A percentile compares a stretch with the other conserved stretches of the same genome.
phyloP scores from a whole-genome alignment of 2,797 vertebrate genomes.

The Lepus townsendii region DNA sequence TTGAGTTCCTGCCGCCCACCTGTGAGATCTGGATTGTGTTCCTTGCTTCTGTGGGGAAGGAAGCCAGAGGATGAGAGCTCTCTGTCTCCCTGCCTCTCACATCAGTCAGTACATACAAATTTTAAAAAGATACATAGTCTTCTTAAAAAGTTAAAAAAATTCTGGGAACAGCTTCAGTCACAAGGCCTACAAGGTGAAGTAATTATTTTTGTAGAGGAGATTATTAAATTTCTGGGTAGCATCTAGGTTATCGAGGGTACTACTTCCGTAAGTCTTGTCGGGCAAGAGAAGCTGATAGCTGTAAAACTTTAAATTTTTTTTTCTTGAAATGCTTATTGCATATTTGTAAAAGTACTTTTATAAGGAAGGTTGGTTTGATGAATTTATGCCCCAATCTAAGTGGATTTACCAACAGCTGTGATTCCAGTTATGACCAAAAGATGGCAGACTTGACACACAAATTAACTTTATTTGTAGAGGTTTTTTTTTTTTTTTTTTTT shows the following conservation, averaged over 20 bases:
- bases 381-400: not conserved
- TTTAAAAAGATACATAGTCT: too few species aligned
- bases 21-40: too few species aligned
- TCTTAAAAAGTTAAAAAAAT: not conserved
- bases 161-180: not conserved
- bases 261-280: not conserved
- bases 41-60: too few species aligned
- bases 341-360: not conserved
- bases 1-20: too few species aligned
- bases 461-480: not conserved
- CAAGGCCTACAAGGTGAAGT: not conserved
- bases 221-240: not conserved
- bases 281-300: slow-evolving; percentile 1
- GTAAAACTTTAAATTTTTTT: not conserved
- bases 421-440: slow-evolving; percentile 72
- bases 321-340: not conserved
- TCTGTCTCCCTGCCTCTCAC: too few species aligned
- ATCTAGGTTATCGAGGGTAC: not conserved
- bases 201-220: slow-evolving; percentile 51
- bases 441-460: slow-evolving; percentile 72
- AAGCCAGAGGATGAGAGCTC: too few species aligned
- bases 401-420: not conserved
- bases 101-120: too few species aligned
- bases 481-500: not conserved
- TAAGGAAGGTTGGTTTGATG: not conserved